Evolutionary conservation across 2,888 invertebrate genomes (phyloP), one percentile per base, ranked within the genome.

Genomic region (Erpobdella octoculata): DNA sequence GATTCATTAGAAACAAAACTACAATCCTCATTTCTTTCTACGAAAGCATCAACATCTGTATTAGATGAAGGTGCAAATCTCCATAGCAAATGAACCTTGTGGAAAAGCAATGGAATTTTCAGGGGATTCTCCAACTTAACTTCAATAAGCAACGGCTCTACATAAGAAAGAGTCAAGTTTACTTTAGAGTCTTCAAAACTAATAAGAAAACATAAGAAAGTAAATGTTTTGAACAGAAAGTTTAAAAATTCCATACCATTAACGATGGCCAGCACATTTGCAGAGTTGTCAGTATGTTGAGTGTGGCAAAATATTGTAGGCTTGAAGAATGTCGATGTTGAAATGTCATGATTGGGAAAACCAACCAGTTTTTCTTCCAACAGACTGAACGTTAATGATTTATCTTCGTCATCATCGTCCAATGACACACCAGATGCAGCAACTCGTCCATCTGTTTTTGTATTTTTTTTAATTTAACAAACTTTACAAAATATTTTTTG

Each of bases 81-180:
- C 91, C 91, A 92, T 37, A 91, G 82, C 61, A 92, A 83, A 78
- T 87, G 87, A 12, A 91, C 85, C 77, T 91, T 88, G 75, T 87
- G 87, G 72, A 92, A 82, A 58, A 88, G 85, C 75, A 92, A 81
- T 0, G 88, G 84, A 75, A 92, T 88, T 79, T 89, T 88, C 68
- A 92, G 83, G 0, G 90, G 89, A 83, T 92, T 92, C 76, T 87
- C 86, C 75, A 94, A 85, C 70, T 88, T 87, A 35, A 93, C 85
- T 53, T 89, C 88, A 70, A 93, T 86, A 82, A 89, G 89, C 70
- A 93, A 88, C 0, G 90, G 90, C 82, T 94, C 93, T 83, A 75
- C 70, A 72, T 74, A 73, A 76, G 38, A 41, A 53, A n/a, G n/a
- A 0, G 74, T 18, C 58, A 41, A 38, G 5, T 38, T n/a, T 28